Conservation (phyloP, 2,797 vertebrate species). For the Coregonus suidteri region DNA sequence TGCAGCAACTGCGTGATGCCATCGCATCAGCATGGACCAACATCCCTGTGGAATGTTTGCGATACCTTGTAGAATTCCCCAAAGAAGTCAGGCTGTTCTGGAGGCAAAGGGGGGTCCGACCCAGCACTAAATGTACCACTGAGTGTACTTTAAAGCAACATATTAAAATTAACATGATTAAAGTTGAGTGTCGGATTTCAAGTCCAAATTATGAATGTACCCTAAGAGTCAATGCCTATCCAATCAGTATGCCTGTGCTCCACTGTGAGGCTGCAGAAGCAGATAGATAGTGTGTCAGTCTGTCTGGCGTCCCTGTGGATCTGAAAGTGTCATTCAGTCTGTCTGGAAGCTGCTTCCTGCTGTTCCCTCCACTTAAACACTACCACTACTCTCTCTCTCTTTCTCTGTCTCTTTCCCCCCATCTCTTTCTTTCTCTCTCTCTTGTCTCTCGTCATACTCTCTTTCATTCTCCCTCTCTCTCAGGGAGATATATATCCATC, state of each 20-base stretch:
- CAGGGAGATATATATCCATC: constrained; percentile 38
- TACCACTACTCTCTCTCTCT: constrained; percentile 14
- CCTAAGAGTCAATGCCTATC: background rate
- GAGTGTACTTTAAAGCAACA: too few relatives aligned
- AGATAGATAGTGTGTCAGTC: background rate
- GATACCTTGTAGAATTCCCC: too few relatives aligned
- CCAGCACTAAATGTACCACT: too few relatives aligned
- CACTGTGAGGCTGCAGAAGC: background rate
- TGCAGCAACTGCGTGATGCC: too few relatives aligned
- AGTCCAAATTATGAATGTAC: too few relatives aligned
- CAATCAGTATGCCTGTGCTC: background rate
- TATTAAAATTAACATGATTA: too few relatives aligned
- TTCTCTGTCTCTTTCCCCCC: background rate
- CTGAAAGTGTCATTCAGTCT: constrained; percentile 62
- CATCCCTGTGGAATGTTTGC: too few relatives aligned
- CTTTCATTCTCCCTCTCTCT: background rate
- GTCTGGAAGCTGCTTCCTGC: constrained; percentile 53
- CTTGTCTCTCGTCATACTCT: background rate
- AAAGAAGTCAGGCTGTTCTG: too few relatives aligned
- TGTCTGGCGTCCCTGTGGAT: constrained; percentile 33
- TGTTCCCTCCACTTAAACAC: constrained; percentile 61
- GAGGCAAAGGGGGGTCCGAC: too few relatives aligned
- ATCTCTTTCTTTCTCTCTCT: background rate
- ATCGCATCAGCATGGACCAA: too few relatives aligned
- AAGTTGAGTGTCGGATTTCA: too few relatives aligned